Evolutionary conservation across 2,113 vertebrate genomes (phyloP), one percentile per base, ranked within the genome.

Genomic region (Argyrosomus japonicus): DNA sequence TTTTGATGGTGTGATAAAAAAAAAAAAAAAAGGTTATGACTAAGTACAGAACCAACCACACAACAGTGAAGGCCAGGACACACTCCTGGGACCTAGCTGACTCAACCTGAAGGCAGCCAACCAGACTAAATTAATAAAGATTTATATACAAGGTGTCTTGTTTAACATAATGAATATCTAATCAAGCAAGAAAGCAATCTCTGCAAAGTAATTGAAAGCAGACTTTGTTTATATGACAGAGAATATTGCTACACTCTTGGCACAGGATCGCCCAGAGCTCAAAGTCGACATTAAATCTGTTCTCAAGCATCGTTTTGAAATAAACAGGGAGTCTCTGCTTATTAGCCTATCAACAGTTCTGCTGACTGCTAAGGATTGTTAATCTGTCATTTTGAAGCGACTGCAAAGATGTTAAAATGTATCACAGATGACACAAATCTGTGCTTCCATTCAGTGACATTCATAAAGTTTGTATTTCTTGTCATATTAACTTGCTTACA

Each of bases 141-240:
- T 94, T 94, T 93, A 78, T 84, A 94, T 91, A 95, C 93, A 91
- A 92, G 92, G 79, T 70, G 90, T 85, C 94, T 91, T 74, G 69
- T 94, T 96, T 91, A 92, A 91, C 64, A 83, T 93, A 94, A 95
- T 95, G 92, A 95, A 95, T 94, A 93, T 95, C 95, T 94, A 95
- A 96, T 95, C 91, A 92, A 87, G 92, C 91, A 85, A 74, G 67
- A 88, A 89, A 93, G 94, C 95, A 95, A 93, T 96, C 95, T 95
- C 90, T 90, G 91, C 45, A 89, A 84, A 94, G 92, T 96, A 94
- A 96, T 94, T 92, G 93, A 95, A 96, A 89, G 85, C 92, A 95
- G 94, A 87, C 87, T 94, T 89, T 94, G 94, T 93, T 95, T 91
- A 93, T 90, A 87, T 72, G 67, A 81, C 43, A 69, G 65, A 83